Percentiles rank a stretch among this genome's conserved stretches.
phyloP scores from a whole-genome alignment of 2,113 vertebrate genomes.

The Ancistrus triradiatus region DNA sequence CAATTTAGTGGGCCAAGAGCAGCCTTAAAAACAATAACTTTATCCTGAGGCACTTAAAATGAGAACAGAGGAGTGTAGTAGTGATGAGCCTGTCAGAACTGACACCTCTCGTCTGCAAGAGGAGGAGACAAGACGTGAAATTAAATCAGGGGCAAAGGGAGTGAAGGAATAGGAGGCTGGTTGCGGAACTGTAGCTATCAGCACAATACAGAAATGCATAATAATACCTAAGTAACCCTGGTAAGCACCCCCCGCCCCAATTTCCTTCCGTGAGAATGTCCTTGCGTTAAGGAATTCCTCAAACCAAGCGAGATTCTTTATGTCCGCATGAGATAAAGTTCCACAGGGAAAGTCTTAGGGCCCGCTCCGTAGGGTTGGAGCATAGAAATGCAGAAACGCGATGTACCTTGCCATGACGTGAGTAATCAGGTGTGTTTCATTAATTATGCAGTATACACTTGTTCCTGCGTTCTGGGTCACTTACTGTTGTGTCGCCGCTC shows the following conservation, averaged over 20 bases:
- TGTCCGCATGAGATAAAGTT: constrained; percentile 15
- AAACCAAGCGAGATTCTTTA: constrained; percentile 40
- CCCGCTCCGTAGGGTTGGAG: too few species aligned
- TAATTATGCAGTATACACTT: neutral
- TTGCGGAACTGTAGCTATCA: constrained; percentile 56
- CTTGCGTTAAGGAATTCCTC: constrained; percentile 49
- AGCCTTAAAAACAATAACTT: constrained; percentile 40
- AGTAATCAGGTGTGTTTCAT: neutral
- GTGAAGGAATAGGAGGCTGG: constrained; percentile 48
- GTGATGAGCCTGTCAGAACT: constrained; percentile 41
- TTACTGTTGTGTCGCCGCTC: too few species aligned
- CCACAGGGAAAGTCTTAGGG: neutral
- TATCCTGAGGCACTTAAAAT: constrained; percentile 58
- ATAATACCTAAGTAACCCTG: constrained; percentile 63
- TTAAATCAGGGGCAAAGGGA: constrained; percentile 29
- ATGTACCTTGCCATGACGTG: too few species aligned
- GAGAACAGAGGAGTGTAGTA: constrained; percentile 57
- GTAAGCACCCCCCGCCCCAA: constrained; percentile 41
- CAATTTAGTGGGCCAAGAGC: neutral
- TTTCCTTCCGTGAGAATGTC: constrained; percentile 48
- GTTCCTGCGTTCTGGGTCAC: too few species aligned
- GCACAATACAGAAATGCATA: constrained; percentile 52
- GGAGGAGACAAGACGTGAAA: constrained; percentile 17
- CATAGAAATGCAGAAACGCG: too few species aligned
- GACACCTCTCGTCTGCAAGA: neutral